Evolutionary conservation across 2,888 invertebrate genomes (phyloP).

Genomic region (Steinernema carpocapsae): DNA sequence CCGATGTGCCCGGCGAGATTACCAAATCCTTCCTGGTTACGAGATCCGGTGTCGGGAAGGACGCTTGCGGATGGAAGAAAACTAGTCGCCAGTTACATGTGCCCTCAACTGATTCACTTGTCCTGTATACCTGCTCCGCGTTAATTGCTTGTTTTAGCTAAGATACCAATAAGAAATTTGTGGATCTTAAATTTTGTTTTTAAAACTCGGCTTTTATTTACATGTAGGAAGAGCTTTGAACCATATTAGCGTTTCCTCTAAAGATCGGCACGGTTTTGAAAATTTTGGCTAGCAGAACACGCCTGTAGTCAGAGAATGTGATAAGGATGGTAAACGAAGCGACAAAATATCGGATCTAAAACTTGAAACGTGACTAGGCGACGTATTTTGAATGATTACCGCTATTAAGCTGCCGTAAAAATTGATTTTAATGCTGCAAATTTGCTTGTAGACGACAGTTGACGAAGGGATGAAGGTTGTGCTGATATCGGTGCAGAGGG

Average conservation of each 20-base stretch:
- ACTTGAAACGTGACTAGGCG: too few species aligned
- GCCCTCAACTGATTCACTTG: too few species aligned
- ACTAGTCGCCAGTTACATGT: too few species aligned
- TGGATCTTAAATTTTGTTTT: too few species aligned
- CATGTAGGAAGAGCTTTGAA: not conserved
- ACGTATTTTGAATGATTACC: not conserved
- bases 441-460: not conserved
- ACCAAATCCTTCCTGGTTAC: too few species aligned
- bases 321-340: constrained; percentile 6
- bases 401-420: constrained; percentile 9
- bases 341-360: constrained; percentile 9
- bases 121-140: too few species aligned
- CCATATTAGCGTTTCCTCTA: not conserved
- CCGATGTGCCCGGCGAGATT: too few species aligned
- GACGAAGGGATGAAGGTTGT: not conserved
- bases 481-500: constrained; percentile 1
- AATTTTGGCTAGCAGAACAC: not conserved
- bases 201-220: too few species aligned
- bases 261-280: not conserved
- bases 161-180: too few species aligned
- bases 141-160: too few species aligned
- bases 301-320: not conserved
- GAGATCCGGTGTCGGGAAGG: too few species aligned
- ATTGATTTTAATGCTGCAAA: not conserved
- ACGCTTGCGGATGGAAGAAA: too few species aligned